A percentile compares a stretch with the other conserved stretches of the same genome.
Evolutionary conservation across 2,113 vertebrate genomes (phyloP).

Genomic region (Campylomormyrus tamandua): DNA sequence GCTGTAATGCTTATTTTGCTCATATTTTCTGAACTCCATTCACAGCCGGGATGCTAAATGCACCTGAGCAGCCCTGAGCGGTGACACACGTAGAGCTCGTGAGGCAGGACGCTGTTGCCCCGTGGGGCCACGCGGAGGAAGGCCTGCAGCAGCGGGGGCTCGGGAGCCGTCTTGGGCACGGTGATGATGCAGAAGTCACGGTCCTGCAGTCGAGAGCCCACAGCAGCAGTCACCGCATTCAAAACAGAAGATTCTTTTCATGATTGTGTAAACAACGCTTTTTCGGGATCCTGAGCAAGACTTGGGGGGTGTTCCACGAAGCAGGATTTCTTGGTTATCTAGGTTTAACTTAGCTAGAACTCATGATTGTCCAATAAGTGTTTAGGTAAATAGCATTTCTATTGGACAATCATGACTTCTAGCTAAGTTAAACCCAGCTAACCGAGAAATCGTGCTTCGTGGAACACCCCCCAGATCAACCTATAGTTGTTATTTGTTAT

Average conservation of each 20-base stretch:
- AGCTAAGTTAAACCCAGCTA: too few relatives aligned
- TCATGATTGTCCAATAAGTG: too few relatives aligned
- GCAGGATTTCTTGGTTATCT: too few relatives aligned
- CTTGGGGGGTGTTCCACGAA: background rate
- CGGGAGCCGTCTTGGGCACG: conserved; percentile 57
- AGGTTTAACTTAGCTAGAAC: too few relatives aligned
- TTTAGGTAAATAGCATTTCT: too few relatives aligned
- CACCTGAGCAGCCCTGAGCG: conserved; percentile 69
- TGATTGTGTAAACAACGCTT: background rate
- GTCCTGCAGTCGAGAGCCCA: conserved; percentile 52
- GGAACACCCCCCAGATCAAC: background rate
- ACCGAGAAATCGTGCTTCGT: too few relatives aligned
- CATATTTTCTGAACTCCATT: background rate
- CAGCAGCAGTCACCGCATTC: background rate
- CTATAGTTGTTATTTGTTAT: background rate
- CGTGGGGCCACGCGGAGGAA: conserved; percentile 62
- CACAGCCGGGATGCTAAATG: background rate
- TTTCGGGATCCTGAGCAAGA: background rate
- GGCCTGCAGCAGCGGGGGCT: conserved; percentile 68
- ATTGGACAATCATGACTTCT: too few relatives aligned
- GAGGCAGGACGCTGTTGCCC: conserved; percentile 38
- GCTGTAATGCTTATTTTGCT: background rate
- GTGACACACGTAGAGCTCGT: conserved; percentile 75
- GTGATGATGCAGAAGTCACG: conserved; percentile 73
- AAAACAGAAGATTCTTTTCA: background rate